Percentiles rank a stretch among this genome's conserved stretches.
phyloP scores from a whole-genome alignment of 2,113 vertebrate genomes.

The Petaurus breviceps region DNA sequence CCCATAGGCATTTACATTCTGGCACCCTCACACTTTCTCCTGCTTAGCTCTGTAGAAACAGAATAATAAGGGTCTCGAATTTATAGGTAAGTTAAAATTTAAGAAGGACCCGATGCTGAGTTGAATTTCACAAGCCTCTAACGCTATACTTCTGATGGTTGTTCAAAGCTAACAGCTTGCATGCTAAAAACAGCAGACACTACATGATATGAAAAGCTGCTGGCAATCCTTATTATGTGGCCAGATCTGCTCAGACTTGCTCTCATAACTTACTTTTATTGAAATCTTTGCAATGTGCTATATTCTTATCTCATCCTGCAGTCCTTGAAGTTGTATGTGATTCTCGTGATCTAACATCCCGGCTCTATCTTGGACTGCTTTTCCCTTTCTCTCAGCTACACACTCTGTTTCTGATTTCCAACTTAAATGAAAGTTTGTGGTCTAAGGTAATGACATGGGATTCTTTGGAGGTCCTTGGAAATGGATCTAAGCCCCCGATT shows the following conservation, averaged over 20 bases:
- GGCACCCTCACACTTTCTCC: slow-evolving; percentile 23
- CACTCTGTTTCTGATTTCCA: background rate
- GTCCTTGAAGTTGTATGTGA: background rate
- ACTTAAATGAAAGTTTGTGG: background rate
- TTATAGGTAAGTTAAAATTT: background rate
- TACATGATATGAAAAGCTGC: background rate
- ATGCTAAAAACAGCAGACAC: background rate
- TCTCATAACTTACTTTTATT: background rate
- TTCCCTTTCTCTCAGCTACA: background rate
- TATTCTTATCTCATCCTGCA: background rate
- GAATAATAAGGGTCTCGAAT: background rate
- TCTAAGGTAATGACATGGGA: background rate
- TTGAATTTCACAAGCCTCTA: background rate
- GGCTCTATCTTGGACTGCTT: background rate
- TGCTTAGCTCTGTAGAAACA: background rate
- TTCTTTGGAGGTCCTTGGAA: background rate
- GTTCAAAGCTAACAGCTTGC: background rate
- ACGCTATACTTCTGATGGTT: background rate
- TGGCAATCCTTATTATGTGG: background rate
- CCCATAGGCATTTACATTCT: slow-evolving; percentile 33
- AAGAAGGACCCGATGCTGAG: background rate
- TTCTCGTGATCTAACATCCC: background rate
- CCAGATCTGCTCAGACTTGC: background rate
- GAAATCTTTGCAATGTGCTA: background rate
- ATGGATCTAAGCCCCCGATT: background rate